Evolutionary conservation across 2,113 vertebrate genomes (phyloP).

Genomic region (Madoqua kirkii): DNA sequence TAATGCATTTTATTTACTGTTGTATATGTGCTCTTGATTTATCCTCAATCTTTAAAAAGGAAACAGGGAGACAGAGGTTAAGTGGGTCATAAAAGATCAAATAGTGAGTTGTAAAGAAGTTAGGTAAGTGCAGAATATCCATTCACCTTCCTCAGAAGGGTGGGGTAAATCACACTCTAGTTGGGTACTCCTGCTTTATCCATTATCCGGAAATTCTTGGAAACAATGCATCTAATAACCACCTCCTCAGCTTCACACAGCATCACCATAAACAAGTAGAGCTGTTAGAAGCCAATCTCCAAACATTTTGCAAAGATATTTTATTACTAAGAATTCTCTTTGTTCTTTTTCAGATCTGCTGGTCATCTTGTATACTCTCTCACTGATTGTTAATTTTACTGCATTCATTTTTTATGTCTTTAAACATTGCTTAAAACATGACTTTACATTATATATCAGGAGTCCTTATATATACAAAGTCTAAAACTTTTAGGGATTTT

Average conservation of each 20-base stretch:
- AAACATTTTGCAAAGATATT: neutral
- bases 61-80: neutral
- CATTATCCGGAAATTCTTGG: neutral
- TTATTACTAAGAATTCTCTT: neutral
- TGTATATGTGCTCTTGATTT: neutral
- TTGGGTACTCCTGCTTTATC: neutral
- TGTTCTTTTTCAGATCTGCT: neutral
- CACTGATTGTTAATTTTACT: neutral
- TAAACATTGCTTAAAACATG: neutral
- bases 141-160: neutral
- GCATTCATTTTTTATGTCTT: neutral
- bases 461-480: neutral
- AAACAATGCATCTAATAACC: neutral
- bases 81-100: neutral
- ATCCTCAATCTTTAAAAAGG: neutral
- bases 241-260: neutral
- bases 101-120: neutral
- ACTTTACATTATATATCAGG: neutral
- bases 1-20: neutral
- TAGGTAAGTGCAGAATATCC: neutral
- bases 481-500: neutral
- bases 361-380: neutral
- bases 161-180: neutral
- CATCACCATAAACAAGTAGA: neutral
- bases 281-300: neutral